Evolutionary conservation across 1,140 invertebrate species (phyloP), one percentile per base, ranked within the genome.

Genomic region (Pomphorhynchus laevis): DNA sequence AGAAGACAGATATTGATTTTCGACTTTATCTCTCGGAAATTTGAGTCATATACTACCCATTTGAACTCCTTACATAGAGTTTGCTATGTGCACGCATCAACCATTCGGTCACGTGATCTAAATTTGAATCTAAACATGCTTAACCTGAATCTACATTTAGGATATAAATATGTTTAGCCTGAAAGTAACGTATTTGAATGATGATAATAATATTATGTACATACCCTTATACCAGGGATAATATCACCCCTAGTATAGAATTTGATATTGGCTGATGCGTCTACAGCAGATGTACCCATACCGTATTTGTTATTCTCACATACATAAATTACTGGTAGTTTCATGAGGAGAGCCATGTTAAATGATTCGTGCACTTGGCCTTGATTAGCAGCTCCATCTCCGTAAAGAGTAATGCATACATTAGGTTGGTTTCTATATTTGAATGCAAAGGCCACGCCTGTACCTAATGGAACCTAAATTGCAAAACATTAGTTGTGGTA

Each of bases 331-430:
- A 66, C 67, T 0, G 84, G 86, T 41, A 95, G 51, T 49, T 75
- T 67, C 77, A 77, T 86, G 22, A 95, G 62, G 51, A 69, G 69
- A 9, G 71, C 65, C 54, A 74, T 71, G 49, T 74, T 74, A 48
- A 61, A 71, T 2, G 67, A 62, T 49, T 70, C 66, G 52, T 58
- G 65, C 1, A 63, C 46, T 47, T 66, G 65, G n/a, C 66, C 67
- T 60, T 98, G 86, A 57, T 95, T 93, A 20, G 84, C 76, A n/a
- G 84, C 86, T 38, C 86, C 86, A 56, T 98, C 86, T 16, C 86
- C 86, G 50, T 89, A 95, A 16, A 89, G 55, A 0, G 79, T 59
- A 14, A 93, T 54, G 51, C 69, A 74, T 1, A 93, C 67, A 39
- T 77, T 61, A 39, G 60, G 48, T 23, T 51, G 74, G 4, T 69